phyloP scores from a whole-genome alignment of 37 sponge, comb jelly and placozoan species.

The Cladorhizidae sp. region DNA sequence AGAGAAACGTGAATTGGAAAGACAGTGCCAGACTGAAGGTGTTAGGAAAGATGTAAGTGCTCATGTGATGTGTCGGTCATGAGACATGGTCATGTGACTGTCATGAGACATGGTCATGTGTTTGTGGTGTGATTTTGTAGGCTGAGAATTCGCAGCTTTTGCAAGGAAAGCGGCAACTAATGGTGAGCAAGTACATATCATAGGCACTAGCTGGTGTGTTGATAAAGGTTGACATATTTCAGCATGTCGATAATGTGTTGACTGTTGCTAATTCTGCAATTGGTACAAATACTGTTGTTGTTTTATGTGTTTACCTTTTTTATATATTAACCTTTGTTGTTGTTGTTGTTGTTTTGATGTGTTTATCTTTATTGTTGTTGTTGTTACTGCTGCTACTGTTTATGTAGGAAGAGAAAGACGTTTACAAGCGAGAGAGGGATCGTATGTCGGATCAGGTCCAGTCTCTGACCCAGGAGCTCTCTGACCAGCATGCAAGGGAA shows the following conservation, averaged over 20 bases:
- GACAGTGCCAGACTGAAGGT: neutral
- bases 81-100: too few species aligned
- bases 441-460: neutral
- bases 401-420: constrained; percentile 4
- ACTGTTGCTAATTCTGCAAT: too few species aligned
- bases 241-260: too few species aligned
- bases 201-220: too few species aligned
- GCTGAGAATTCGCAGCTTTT: neutral
- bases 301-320: too few species aligned
- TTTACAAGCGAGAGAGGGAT: neutral
- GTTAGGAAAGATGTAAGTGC: neutral
- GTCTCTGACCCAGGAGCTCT: neutral
- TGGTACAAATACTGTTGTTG: too few species aligned
- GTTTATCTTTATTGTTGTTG: neutral
- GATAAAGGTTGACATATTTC: too few species aligned
- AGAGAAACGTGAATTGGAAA: constrained; percentile 1
- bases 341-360: too few species aligned
- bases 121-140: neutral
- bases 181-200: too few species aligned
- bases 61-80: neutral
- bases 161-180: neutral
- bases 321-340: too few species aligned
- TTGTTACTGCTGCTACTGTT: neutral
- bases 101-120: neutral
- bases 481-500: neutral